phyloP scores from a whole-genome alignment of 2,888 invertebrate genomes.

The Drosophila lacicola region DNA sequence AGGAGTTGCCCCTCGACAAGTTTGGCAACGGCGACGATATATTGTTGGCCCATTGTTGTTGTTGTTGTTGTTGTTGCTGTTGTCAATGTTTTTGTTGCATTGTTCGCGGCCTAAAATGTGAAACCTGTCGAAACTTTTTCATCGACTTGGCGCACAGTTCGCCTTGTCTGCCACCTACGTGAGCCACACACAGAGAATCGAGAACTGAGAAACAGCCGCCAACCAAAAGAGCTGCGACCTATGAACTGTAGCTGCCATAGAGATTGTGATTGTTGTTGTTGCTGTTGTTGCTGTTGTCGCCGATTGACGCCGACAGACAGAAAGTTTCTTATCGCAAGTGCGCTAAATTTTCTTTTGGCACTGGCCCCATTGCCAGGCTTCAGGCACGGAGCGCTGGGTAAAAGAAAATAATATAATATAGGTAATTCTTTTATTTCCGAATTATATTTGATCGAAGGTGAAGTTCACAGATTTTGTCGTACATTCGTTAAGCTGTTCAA shows the following conservation, averaged over 20 bases:
- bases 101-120: conserved; percentile 69
- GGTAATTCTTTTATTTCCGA: background rate
- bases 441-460: background rate
- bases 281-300: conserved; percentile 18
- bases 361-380: background rate
- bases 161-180: conserved; percentile 31
- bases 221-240: conserved; percentile 26
- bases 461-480: background rate
- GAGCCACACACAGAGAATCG: conserved; percentile 41
- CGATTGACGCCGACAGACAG: conserved; percentile 33
- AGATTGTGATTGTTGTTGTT: conserved; percentile 9
- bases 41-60: conserved; percentile 3
- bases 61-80: conserved; percentile 6
- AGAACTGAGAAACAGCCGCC: conserved; percentile 4
- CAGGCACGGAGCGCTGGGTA: background rate
- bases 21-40: conserved; percentile 14
- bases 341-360: conserved; percentile 14
- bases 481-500: background rate
- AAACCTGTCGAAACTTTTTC: conserved; percentile 73
- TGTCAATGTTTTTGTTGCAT: conserved; percentile 48
- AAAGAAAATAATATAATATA: background rate
- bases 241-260: conserved; percentile 20
- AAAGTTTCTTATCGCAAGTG: conserved; percentile 41
- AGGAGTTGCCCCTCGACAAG: conserved; percentile 12
- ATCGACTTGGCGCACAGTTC: conserved; percentile 54